Conservation (phyloP, 1,140 invertebrate genomes). For the Argopecten irradians region DNA sequence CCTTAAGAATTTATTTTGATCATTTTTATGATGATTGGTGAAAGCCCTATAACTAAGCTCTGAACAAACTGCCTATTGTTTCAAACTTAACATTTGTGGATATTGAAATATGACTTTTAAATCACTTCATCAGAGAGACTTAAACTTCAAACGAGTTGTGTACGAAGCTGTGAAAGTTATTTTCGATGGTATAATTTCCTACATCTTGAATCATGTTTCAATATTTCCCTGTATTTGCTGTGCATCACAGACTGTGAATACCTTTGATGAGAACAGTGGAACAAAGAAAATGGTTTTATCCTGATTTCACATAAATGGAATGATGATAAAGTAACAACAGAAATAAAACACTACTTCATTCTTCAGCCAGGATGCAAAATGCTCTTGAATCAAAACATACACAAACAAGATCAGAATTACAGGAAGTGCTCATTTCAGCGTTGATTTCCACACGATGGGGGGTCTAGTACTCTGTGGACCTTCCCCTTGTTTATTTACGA, state of each 20-base stretch:
- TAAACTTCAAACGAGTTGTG: not conserved
- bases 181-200: not conserved
- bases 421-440: not conserved
- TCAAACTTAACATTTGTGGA: not conserved
- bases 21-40: too few relatives aligned
- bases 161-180: not conserved
- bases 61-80: not conserved
- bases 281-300: not conserved
- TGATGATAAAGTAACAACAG: not conserved
- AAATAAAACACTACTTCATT: not conserved
- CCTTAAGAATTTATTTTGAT: too few relatives aligned
- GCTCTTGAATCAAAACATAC: constrained; percentile 6
- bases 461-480: constrained; percentile 14
- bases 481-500: not conserved
- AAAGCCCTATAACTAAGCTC: not conserved
- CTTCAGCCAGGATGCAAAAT: not conserved
- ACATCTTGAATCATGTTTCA: constrained; percentile 16
- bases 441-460: not conserved
- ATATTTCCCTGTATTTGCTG: not conserved
- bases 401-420: not conserved
- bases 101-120: constrained; percentile 19
- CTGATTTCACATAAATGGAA: not conserved
- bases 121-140: not conserved
- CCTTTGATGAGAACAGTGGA: not conserved
- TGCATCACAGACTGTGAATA: not conserved